Conservation (phyloP, 2,797 vertebrate genomes). For the Ceyx erithaca region DNA sequence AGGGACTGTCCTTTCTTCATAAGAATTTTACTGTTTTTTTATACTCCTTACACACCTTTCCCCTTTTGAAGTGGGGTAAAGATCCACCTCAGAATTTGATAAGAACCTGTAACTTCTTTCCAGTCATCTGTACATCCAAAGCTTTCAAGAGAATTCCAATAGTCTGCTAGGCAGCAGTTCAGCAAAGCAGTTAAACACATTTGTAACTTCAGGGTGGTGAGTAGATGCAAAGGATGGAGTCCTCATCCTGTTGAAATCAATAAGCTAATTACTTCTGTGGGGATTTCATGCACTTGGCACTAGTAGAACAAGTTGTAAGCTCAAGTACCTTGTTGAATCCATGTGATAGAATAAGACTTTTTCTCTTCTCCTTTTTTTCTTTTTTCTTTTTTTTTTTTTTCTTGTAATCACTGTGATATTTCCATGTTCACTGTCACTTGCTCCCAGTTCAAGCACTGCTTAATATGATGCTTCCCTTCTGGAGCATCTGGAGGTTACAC, state of each 20-base stretch:
- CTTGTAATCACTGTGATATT: background rate
- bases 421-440: background rate
- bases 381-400: fast-evolving
- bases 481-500: background rate
- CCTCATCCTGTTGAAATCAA: background rate
- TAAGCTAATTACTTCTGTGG: slow-evolving; percentile 7
- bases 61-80: background rate
- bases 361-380: background rate
- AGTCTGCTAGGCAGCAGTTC: background rate
- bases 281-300: background rate
- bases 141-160: background rate
- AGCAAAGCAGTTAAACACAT: background rate
- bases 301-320: background rate
- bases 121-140: background rate
- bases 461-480: background rate
- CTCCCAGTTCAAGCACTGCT: background rate
- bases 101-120: background rate
- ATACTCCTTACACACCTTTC: background rate
- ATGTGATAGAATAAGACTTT: background rate
- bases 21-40: background rate
- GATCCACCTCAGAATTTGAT: background rate
- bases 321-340: background rate
- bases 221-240: background rate
- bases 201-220: background rate
- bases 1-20: background rate